phyloP scores from a whole-genome alignment of 2,888 invertebrate species.

The Coronaproctus castanopsis region DNA sequence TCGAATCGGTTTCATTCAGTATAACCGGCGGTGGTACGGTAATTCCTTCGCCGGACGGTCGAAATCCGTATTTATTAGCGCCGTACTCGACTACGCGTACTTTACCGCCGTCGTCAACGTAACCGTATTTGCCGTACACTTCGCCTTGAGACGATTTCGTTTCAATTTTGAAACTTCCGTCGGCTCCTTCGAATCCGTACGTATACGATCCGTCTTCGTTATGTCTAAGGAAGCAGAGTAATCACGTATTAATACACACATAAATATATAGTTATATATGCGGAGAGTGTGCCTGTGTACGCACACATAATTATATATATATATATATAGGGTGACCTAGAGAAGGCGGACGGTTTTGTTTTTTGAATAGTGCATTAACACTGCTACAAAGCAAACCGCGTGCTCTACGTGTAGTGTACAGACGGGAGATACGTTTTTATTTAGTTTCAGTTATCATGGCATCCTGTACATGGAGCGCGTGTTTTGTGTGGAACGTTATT shows the following conservation, averaged over 20 bases:
- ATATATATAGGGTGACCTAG: no score
- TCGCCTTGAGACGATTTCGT: constrained; percentile 61
- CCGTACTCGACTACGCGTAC: constrained; percentile 69
- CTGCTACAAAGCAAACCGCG: no score
- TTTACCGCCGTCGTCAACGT: constrained; percentile 62
- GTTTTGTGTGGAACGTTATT: no score
- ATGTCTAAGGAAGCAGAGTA: constrained; percentile 34
- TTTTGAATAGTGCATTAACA: no score
- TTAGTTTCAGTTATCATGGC: no score
- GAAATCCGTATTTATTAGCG: constrained; percentile 70
- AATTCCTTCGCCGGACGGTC: constrained; percentile 68
- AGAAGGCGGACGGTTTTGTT: no score
- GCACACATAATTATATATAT: no score
- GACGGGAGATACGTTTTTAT: no score
- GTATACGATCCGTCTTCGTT: constrained; percentile 81
- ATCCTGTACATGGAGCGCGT: no score
- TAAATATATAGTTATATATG: not conserved
- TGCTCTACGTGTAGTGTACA: no score
- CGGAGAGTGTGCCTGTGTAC: no score
- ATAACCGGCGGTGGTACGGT: constrained; percentile 40
- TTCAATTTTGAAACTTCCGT: constrained; percentile 77
- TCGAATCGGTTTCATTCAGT: constrained; percentile 28
- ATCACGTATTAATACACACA: not conserved
- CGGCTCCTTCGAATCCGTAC: constrained; percentile 70
- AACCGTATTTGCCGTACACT: constrained; percentile 77